Conservation (phyloP, 1,140 invertebrate genomes). For the Vanessa tameamea region DNA sequence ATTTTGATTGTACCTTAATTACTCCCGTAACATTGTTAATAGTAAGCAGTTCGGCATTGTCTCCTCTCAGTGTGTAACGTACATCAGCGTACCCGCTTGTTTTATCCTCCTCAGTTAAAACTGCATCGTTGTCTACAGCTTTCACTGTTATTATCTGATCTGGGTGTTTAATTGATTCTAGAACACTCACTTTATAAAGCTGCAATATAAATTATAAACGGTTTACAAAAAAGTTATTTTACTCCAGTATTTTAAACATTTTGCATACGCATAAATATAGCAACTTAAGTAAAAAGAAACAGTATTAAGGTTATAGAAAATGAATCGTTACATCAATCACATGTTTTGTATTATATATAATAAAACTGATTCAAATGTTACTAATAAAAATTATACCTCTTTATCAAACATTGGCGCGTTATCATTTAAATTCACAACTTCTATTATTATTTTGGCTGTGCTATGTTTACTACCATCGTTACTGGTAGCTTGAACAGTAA, state of each 20-base stretch:
- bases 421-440: conserved; percentile 89
- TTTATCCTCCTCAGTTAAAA: conserved; percentile 82
- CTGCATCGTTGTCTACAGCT: conserved; percentile 87
- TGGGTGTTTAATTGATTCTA: conserved; percentile 86
- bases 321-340: background rate
- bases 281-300: background rate
- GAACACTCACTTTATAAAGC: conserved; percentile 85
- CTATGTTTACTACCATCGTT: conserved; percentile 85
- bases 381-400: conserved; percentile 63
- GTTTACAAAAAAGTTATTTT: background rate
- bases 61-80: conserved; percentile 85
- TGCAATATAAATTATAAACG: conserved; percentile 40
- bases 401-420: conserved; percentile 88
- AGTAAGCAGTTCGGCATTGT: conserved; percentile 86
- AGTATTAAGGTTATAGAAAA: background rate
- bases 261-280: too few relatives aligned
- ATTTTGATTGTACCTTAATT: conserved; percentile 77
- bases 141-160: conserved; percentile 85
- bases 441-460: conserved; percentile 85
- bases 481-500: conserved; percentile 87
- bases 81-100: conserved; percentile 85
- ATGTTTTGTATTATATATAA: too few relatives aligned
- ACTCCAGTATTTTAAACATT: too few relatives aligned
- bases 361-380: background rate
- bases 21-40: conserved; percentile 86